Evolutionary conservation across 1,140 invertebrate genomes (phyloP), one percentile per base, ranked within the genome.

Genomic region (Sitobion miscanthi): DNA sequence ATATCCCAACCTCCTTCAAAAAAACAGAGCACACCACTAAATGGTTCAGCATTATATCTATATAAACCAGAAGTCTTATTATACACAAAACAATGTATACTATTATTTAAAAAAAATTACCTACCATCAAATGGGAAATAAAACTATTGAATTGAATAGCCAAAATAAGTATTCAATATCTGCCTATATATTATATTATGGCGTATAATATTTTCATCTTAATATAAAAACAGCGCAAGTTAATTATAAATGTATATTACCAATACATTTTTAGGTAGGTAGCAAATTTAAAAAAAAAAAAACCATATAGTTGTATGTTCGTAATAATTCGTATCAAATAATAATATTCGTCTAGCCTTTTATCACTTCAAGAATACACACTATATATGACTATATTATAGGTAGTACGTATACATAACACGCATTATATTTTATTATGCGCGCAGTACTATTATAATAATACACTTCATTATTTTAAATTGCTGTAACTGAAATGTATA

Each of bases 401-500:
- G 52, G 52, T 20, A 54, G 52, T 62, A 62, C 8, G 9, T 62
- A 62, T 3, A 11, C 11, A n/a, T 69, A n/a, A 69, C 14, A n/a
- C 62, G 30, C n/a, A n/a, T 77, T 77, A 69, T 77, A n/a, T 77
- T 77, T 77, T 77, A 77, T 38, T 69, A 23, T 83, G 35, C 21
- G n/a, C 6, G 35, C 8, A 35, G 17, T 88, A 52, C 49, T 35
- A 52, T 88, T 35, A 88, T 52, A 86, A 86, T 86, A 86, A 86
- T 86, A 86, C 38, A 25, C 38, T 45, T 42, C 38, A 42, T 86
- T 86, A 25, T 86, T 45, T 42, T 86, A 52, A 52, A 88, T 88
- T 88, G 86, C 47, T 52, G 20, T 88, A 45, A 52, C 86, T 45
- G 47, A 88, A 88, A 88, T 52, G 45, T 23, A 88, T 88, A 52